phyloP scores from a whole-genome alignment of 2,888 invertebrate genomes.

The Anthoptus insignis region DNA sequence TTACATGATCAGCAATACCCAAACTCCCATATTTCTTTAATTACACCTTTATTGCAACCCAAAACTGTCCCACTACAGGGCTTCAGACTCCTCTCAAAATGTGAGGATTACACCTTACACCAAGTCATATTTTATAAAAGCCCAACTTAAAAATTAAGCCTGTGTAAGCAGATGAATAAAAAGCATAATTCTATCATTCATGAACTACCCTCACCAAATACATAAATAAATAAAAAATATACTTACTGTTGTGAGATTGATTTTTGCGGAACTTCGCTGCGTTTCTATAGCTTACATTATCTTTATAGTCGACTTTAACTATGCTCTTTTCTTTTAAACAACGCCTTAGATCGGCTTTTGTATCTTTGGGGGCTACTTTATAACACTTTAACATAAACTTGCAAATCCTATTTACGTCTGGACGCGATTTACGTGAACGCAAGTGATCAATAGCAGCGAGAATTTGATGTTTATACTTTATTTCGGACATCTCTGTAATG shows the following conservation, averaged over 20 bases:
- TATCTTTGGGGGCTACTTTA: constrained; percentile 90
- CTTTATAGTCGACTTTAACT: constrained; percentile 95
- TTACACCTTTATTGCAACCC: too few relatives aligned
- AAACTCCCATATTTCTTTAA: too few relatives aligned
- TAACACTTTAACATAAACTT: constrained; percentile 93
- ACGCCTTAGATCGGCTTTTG: constrained; percentile 90
- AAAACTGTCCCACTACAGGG: too few relatives aligned
- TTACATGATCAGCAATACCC: not conserved
- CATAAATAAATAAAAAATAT: constrained; percentile 1
- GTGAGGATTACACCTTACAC: too few relatives aligned
- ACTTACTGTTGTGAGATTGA: constrained; percentile 71
- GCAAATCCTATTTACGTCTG: constrained; percentile 94
- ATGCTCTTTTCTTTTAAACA: constrained; percentile 92
- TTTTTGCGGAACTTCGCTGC: constrained; percentile 90
- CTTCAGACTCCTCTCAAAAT: too few relatives aligned
- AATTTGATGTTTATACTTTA: constrained; percentile 91
- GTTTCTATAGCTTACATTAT: constrained; percentile 94
- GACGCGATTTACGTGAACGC: constrained; percentile 94
- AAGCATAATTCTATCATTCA: not conserved
- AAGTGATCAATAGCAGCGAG: constrained; percentile 95
- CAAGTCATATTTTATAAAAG: too few relatives aligned
- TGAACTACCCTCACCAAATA: constrained; percentile 5
- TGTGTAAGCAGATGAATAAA: not conserved
- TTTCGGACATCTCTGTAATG: constrained; percentile 86
- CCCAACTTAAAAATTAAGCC: not conserved